phyloP scores from a whole-genome alignment of 2,888 invertebrate species.

The Chrysolina americana region DNA sequence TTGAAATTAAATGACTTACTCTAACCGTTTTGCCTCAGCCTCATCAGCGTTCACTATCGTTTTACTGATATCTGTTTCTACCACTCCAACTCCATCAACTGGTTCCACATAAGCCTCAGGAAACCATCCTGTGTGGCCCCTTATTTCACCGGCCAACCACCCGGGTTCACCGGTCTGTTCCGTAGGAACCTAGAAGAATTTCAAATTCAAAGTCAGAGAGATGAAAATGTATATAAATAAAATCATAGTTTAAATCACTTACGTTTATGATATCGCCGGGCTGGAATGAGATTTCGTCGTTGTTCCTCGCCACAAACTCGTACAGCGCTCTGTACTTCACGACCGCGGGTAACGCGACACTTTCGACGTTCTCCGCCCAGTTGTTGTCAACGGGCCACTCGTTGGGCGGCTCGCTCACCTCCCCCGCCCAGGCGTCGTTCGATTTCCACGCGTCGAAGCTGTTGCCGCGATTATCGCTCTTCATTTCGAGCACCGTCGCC shows the following conservation, averaged over 20 bases:
- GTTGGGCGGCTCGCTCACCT: constrained; percentile 58
- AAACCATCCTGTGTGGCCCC: constrained; percentile 96
- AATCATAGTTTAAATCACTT: constrained; percentile 60
- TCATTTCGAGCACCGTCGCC: constrained; percentile 68
- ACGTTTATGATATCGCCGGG: constrained; percentile 94
- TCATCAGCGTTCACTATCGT: constrained; percentile 66
- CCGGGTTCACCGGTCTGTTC: constrained; percentile 94
- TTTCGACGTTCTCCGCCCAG: constrained; percentile 54
- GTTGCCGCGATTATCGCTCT: constrained; percentile 65
- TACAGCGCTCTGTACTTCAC: constrained; percentile 91
- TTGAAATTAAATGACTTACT: constrained; percentile 68
- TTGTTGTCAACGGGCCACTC: constrained; percentile 71
- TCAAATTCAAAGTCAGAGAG: background rate
- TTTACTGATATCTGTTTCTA: constrained; percentile 57
- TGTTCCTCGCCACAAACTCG: constrained; percentile 92
- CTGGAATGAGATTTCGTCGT: constrained; percentile 93
- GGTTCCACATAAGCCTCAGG: constrained; percentile 96
- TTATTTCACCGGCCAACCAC: constrained; percentile 95
- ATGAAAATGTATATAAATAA: no score
- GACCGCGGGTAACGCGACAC: constrained; percentile 69
- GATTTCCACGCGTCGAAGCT: constrained; percentile 74
- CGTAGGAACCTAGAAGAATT: constrained; percentile 73
- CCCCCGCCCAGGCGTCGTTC: constrained; percentile 71
- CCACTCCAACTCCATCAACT: constrained; percentile 71
- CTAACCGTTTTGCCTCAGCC: constrained; percentile 67